Evolutionary conservation across 2,888 invertebrate species (phyloP), one percentile per base, ranked within the genome.

Genomic region (Apodemia mormo): DNA sequence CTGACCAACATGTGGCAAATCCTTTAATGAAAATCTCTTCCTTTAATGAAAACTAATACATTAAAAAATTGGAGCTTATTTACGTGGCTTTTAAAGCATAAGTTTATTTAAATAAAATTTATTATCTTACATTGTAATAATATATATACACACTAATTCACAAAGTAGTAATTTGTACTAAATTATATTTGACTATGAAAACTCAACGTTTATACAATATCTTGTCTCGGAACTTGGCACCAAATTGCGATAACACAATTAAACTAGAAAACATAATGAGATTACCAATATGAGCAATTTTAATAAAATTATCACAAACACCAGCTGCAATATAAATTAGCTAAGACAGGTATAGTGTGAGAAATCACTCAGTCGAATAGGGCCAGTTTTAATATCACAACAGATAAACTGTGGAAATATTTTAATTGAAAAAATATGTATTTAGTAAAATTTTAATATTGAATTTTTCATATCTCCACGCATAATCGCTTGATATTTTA

Each of bases 231-330:
- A 68, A 40, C 58, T 68, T 68, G 68, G 68, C 68, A 68, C 68
- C 68, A 7, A 45, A 67, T 69, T 54, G 65, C 37, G 54, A 65
- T 29, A 33, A 69, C 29, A 69, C 14, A 43, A 45, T 45, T 69
- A 12, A 65, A 12, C 37, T 58, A 58, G 12, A 66, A 52, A 65
- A 56, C 49, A 29, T 68, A 73, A 68, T 71, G 72, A 68, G 68
- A 73, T 77, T 77, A 77, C 76, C 75, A 77, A 76, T 70, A 61
- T 73, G 70, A 73, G 70, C 78, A 76, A 73, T 12, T 43, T 61
- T 61, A 14, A 73, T 66, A n/a, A 72, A 69, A 66, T 68, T 37
- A 68, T 68, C 72, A 75, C 22, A 49, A 61, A 33, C 72, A 73
- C 49, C 68, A 72, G 74, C 73, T 56, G 56, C 56, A 29, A 56